A percentile compares a stretch with the other conserved stretches of the same genome.
phyloP scores from a whole-genome alignment of 1,140 invertebrate species.

The Halyomorpha halys region DNA sequence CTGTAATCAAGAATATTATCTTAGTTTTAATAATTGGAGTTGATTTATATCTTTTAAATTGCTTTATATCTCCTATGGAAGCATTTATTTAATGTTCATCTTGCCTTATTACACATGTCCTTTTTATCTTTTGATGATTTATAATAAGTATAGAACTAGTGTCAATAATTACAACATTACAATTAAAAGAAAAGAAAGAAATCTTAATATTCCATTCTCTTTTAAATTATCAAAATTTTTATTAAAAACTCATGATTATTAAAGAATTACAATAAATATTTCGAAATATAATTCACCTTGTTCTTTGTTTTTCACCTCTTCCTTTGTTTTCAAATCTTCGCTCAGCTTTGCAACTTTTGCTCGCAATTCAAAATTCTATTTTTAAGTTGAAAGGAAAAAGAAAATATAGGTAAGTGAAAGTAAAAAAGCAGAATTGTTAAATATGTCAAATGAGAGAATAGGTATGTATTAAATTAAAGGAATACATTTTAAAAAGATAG shows the following conservation, averaged over 20 bases:
- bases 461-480: not conserved
- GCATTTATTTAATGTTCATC: too few species aligned
- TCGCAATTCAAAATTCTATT: conserved; percentile 26
- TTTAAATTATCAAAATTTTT: too few species aligned
- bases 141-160: too few species aligned
- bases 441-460: not conserved
- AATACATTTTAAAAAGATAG: not conserved
- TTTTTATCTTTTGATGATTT: too few species aligned
- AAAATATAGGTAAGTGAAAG: not conserved
- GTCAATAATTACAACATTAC: too few species aligned
- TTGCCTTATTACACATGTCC: too few species aligned
- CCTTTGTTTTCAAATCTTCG: conserved; percentile 14
- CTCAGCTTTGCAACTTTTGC: conserved; percentile 25
- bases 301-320: conserved; percentile 8
- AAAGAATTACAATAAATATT: not conserved
- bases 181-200: too few species aligned
- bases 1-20: not conserved
- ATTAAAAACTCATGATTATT: not conserved
- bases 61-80: too few species aligned
- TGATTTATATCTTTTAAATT: not conserved
- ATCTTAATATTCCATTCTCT: too few species aligned
- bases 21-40: not conserved
- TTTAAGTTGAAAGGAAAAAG: conserved; percentile 20
- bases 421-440: not conserved
- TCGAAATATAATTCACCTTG: not conserved